These are phyloP conservation scores for Mormyrops attenuatus DNA, from an alignment of 2,797 vertebrate species.

Conservation along the genomic window DNA sequence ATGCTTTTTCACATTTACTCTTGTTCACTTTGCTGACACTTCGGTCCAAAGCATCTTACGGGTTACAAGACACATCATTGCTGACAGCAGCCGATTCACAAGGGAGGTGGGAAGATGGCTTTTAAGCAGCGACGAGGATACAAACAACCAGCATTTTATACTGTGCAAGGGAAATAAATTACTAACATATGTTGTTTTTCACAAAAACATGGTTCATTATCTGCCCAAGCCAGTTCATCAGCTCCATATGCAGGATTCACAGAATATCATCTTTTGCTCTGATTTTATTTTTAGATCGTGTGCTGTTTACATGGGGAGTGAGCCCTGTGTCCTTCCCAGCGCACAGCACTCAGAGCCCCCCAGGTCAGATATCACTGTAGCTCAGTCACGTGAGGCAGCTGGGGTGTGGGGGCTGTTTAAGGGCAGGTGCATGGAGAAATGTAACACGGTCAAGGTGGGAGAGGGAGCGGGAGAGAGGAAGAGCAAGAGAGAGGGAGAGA, in stretches of 20 bases:
- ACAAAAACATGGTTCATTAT: slow-evolving; percentile 33
- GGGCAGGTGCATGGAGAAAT: slow-evolving; percentile 38
- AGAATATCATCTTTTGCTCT: neutral
- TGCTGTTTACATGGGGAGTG: neutral
- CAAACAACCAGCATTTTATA: slow-evolving; percentile 17
- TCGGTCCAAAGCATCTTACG: neutral
- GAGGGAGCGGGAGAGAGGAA: slow-evolving; percentile 24
- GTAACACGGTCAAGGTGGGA: slow-evolving; percentile 28
- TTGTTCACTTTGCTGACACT: neutral
- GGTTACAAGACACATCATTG: neutral
- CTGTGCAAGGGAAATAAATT: slow-evolving; percentile 39
- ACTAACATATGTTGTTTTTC: slow-evolving; percentile 34
- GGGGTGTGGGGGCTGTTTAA: neutral
- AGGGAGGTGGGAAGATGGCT: neutral
- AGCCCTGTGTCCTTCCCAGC: neutral
- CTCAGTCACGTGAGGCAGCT: neutral
- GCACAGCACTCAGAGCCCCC: neutral
- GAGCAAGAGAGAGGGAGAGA: neutral
- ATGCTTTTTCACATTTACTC: slow-evolving; percentile 2
- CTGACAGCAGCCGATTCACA: neutral
- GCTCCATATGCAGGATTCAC: neutral
- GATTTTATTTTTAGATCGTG: neutral
- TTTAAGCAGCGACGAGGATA: neutral
- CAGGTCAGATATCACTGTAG: neutral
- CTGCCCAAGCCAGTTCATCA: slow-evolving; percentile 42